Base-by-base conservation (phyloP, 2,888 invertebrate genomes). In the Himalopsyche japonica region DNA sequence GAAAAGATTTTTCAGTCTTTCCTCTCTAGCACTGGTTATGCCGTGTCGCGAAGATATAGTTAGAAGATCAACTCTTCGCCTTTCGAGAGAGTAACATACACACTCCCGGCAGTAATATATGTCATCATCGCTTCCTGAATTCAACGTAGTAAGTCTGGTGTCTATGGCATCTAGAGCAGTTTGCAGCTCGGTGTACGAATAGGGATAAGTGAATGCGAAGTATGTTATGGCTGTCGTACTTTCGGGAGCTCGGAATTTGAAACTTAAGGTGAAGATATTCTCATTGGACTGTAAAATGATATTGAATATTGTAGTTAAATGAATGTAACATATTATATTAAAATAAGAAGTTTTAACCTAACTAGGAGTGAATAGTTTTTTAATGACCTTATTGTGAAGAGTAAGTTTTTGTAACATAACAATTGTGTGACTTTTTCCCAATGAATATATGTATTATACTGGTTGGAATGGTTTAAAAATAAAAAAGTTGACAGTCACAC, bases 151-250 rank as follows among this genome's bases (percentile, higher is more conserved):
- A 92, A 94, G 93, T 89, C 93, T 94, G 84, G 90, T 88, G 89
- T 97, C 97, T 78, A 97, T 93, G 79, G 93, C 93, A 87, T 93
- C 93, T 34, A 98, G 91, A 88, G 95, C 93, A 86, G 94, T 94
- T 90, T 97, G 96, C 81, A 96, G 92, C 88, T 98, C 97, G 0
- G 94, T 93, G 89, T 97, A 98, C 0, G 97, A 95, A 91, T 95
- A 98, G 1, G 98, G 98, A 90, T 96, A 98, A 7, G 97, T 97
- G 90, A 98, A 98, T 0, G 98, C 97, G 91, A 98, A 96, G 91
- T 96, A 98, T 8, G 95, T 95, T 5, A 95, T 94, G 27, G 95
- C 94, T 86, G 95, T 94, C 3, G 92, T 88, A 91, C 94, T 96
- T 88, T 95, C 97, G 83, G 94, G 93, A 24, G 95, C 94, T 32